phyloP scores from a whole-genome alignment of 1,140 invertebrate genomes.

The Macrosteles quadrilineatus region DNA sequence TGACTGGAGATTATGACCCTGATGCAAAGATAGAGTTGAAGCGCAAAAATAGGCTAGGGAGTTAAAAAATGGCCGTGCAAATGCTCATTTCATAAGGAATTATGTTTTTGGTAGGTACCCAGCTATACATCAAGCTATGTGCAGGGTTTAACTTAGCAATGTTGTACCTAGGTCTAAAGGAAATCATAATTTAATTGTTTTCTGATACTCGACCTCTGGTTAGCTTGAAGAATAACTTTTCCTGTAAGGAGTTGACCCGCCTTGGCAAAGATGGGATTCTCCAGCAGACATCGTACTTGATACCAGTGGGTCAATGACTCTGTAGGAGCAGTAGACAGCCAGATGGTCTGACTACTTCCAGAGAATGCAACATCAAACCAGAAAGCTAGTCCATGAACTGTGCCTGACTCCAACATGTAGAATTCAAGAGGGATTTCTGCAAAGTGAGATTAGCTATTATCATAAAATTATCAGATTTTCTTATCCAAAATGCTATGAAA shows the following conservation, averaged over 20 bases:
- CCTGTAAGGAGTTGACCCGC: conserved; percentile 91
- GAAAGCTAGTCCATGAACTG: conserved; percentile 96
- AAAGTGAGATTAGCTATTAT: no score
- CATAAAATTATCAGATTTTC: not conserved
- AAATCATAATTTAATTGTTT: no score
- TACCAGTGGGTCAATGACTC: conserved; percentile 99
- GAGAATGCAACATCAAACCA: conserved; percentile 99
- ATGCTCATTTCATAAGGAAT: no score
- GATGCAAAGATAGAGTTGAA: no score
- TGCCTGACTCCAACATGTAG: conserved; percentile 88
- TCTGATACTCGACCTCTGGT: conserved; percentile 89
- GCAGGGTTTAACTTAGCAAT: no score
- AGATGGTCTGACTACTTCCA: conserved; percentile 86
- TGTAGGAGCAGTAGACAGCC: conserved; percentile 97
- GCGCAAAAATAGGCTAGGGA: no score
- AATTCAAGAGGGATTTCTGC: conserved; percentile 92
- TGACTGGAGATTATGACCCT: no score
- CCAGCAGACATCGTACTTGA: conserved; percentile 95
- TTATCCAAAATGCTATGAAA: not conserved
- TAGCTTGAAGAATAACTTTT: conserved; percentile 84
- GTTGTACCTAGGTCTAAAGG: no score
- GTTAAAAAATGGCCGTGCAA: no score
- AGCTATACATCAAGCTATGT: no score
- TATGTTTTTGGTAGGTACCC: no score
- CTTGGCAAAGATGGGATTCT: conserved; percentile 92